Percentiles rank a stretch among this genome's conserved stretches.
phyloP scores from a whole-genome alignment of 53 echinoderm and acorn worm genomes.

The Holothuria scabra region DNA sequence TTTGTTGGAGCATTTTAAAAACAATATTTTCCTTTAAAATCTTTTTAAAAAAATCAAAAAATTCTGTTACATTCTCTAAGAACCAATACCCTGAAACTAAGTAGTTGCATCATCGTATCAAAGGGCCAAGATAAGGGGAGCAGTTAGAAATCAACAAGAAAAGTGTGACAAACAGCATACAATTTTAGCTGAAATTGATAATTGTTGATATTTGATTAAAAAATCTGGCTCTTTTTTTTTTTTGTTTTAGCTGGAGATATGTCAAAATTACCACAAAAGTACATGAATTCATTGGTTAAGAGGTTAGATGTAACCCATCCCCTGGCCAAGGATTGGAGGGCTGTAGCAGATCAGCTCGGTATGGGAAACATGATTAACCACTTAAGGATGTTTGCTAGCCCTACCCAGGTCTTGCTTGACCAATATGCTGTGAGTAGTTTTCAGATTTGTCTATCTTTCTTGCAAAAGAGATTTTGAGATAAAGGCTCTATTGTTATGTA shows the following conservation, averaged over 20 bases:
- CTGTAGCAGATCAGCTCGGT: conserved; percentile 78
- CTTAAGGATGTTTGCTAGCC: conserved; percentile 71
- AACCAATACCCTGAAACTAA: too few relatives aligned
- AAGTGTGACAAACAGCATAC: neutral
- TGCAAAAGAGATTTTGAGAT: too few relatives aligned
- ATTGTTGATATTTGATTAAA: too few relatives aligned
- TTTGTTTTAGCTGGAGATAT: conserved; percentile 63
- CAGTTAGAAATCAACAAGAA: too few relatives aligned
- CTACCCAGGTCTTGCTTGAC: conserved; percentile 76
- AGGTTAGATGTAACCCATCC: conserved; percentile 72
- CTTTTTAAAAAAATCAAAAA: too few relatives aligned
- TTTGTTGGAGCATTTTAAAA: too few relatives aligned
- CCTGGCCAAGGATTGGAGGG: conserved; percentile 70
- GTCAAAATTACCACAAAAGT: conserved; percentile 55
- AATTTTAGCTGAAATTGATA: neutral
- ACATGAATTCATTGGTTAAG: conserved; percentile 56
- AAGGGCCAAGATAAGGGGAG: too few relatives aligned
- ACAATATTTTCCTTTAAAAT: too few relatives aligned
- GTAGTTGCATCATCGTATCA: too few relatives aligned
- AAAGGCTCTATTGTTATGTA: too few relatives aligned
- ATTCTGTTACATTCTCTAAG: too few relatives aligned
- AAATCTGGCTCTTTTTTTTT: neutral
- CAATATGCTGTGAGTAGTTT: conserved; percentile 83
- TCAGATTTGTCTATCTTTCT: too few relatives aligned
- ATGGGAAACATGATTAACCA: conserved; percentile 87